Conservation (phyloP, 1,140 invertebrate genomes). For the Lutraria rhynchaena region DNA sequence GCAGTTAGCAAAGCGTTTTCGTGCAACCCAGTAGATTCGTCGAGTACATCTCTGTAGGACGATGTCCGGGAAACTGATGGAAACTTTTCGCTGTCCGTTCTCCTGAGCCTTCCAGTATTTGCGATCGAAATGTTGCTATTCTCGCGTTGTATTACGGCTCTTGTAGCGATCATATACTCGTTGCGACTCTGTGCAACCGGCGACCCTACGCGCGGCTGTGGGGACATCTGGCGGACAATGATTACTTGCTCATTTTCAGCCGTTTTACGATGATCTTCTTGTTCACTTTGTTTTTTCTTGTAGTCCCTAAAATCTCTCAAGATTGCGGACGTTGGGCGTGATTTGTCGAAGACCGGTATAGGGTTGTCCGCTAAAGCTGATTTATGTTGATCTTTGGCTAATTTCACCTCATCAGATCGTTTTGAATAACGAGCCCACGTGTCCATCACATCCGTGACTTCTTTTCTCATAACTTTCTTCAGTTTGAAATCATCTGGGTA, state of each 20-base stretch:
- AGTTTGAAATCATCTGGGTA: slow-evolving; percentile 6
- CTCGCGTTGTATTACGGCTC: background rate
- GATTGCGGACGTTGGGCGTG: slow-evolving; percentile 51
- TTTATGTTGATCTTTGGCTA: slow-evolving; percentile 42
- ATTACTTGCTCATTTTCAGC: slow-evolving; percentile 3
- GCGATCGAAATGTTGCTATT: background rate
- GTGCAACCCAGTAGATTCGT: background rate
- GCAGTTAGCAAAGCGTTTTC: slow-evolving; percentile 42
- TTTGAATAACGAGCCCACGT: slow-evolving; percentile 4
- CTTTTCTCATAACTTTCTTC: slow-evolving; percentile 10
- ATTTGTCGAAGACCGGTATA: slow-evolving; percentile 32
- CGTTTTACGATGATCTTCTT: background rate
- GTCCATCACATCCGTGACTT: slow-evolving; percentile 37
- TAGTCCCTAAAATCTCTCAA: slow-evolving; percentile 40
- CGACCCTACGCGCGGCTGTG: slow-evolving; percentile 32
- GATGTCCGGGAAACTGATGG: slow-evolving; percentile 52
- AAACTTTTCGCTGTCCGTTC: slow-evolving; percentile 50
- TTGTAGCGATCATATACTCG: slow-evolving; percentile 21
- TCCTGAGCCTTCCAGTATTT: background rate
- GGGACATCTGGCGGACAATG: slow-evolving; percentile 46
- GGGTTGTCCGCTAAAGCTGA: background rate
- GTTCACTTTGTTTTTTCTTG: slow-evolving; percentile 31
- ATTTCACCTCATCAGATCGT: slow-evolving; percentile 28
- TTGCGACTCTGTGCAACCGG: slow-evolving; percentile 12
- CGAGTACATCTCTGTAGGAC: slow-evolving; percentile 31